Conservation (phyloP, 1,140 invertebrate species). For the Lucilia cuprina region DNA sequence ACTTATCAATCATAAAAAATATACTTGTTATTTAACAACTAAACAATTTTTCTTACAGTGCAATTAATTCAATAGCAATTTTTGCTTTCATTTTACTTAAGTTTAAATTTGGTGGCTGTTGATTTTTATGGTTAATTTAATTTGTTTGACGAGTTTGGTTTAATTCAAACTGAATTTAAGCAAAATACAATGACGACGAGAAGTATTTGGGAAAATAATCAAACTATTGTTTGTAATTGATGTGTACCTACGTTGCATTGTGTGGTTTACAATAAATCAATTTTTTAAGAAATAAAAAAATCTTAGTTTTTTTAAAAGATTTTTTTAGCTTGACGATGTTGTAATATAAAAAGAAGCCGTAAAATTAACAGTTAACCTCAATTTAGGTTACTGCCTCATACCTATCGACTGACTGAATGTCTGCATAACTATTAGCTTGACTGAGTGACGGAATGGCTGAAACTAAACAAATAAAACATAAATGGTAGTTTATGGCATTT, state of each 20-base stretch:
- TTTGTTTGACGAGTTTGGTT: conserved; percentile 8
- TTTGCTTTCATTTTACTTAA: background rate
- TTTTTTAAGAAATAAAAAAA: background rate
- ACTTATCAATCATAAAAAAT: too few relatives aligned
- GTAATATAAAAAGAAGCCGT: conserved; percentile 37
- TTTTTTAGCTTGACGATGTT: background rate
- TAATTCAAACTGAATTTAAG: background rate
- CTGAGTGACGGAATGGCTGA: background rate
- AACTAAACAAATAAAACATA: conserved; percentile 36
- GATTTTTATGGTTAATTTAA: background rate
- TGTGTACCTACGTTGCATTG: too few relatives aligned
- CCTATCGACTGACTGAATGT: background rate
- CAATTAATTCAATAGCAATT: background rate
- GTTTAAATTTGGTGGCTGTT: background rate
- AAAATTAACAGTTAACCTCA: conserved; percentile 40
- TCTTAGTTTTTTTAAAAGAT: background rate
- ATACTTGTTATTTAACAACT: too few relatives aligned
- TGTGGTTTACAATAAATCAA: too few relatives aligned
- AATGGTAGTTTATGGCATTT: conserved; percentile 29
- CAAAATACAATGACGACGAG: background rate
- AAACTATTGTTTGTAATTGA: too few relatives aligned
- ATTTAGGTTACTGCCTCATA: conserved; percentile 30
- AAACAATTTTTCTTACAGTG: background rate
- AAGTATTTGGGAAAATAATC: too few relatives aligned
- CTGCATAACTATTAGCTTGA: background rate